These are phyloP conservation scores for Neolamprologus sp. DNA, from an alignment of 2,113 vertebrate genomes.

Conservation along the genomic window DNA sequence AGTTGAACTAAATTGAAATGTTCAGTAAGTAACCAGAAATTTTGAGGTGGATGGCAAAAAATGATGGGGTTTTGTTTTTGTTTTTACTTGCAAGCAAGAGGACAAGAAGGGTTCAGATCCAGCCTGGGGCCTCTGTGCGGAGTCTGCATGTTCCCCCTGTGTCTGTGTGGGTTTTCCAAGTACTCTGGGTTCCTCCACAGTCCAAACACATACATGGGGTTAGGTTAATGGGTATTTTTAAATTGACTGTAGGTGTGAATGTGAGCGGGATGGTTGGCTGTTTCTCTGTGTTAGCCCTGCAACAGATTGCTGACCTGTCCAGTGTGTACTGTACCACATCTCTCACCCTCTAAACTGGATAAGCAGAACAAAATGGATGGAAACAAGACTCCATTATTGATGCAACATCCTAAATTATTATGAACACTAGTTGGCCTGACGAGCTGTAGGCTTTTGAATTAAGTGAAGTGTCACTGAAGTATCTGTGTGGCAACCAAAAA, in stretches of 20 bases:
- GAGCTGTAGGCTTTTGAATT: not conserved
- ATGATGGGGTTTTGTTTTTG: not conserved
- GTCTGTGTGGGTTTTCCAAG: not conserved
- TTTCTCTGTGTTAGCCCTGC: not conserved
- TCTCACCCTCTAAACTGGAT: not conserved
- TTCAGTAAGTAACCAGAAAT: not conserved
- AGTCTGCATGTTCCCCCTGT: not conserved
- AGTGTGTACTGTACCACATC: accelerated
- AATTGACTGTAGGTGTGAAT: not conserved
- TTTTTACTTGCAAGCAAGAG: not conserved
- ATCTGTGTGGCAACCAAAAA: not conserved
- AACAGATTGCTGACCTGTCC: not conserved
- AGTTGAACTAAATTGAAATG: not conserved
- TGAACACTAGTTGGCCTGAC: not conserved
- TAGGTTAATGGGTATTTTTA: not conserved
- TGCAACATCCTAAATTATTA: not conserved
- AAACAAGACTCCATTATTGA: not conserved
- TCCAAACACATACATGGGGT: not conserved
- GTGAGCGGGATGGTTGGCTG: accelerated
- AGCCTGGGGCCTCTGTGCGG: not conserved
- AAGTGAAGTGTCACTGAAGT: not conserved
- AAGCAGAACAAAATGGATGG: accelerated
- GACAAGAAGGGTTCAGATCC: not conserved
- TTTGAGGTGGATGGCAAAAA: not conserved
- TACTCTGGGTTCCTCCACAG: not conserved